phyloP scores from a whole-genome alignment of 2,888 invertebrate species.

The Eremobia ochroleuca region DNA sequence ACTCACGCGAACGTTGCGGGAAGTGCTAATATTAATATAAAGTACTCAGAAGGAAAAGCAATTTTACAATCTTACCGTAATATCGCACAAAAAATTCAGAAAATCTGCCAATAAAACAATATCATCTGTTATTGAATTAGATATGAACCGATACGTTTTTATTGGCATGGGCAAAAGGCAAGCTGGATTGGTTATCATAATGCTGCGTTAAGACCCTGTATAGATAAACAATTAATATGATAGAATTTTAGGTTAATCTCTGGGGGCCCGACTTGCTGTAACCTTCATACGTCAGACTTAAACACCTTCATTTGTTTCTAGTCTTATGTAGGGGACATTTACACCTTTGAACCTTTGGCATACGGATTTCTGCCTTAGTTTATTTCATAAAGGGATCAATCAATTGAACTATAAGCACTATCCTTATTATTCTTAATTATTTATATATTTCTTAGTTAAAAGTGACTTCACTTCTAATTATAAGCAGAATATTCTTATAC shows the following conservation, averaged over 20 bases:
- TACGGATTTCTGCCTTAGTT: background rate
- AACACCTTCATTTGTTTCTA: background rate
- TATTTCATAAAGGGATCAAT: background rate
- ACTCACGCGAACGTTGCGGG: background rate
- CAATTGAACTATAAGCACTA: no score
- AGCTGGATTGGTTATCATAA: slow-evolving; percentile 18
- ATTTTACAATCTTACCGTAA: background rate
- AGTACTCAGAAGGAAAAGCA: no score
- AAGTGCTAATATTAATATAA: background rate
- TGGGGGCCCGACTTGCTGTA: background rate
- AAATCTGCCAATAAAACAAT: slow-evolving; percentile 21
- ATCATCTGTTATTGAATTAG: slow-evolving; percentile 4
- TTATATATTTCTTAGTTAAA: background rate
- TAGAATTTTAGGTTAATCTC: background rate
- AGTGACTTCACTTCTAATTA: background rate
- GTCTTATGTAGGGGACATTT: background rate
- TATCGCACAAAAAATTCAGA: slow-evolving; percentile 6
- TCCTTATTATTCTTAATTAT: background rate
- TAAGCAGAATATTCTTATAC: background rate
- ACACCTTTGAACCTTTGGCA: background rate
- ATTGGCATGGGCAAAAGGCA: background rate
- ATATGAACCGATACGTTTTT: slow-evolving; percentile 8
- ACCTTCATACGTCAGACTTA: no score
- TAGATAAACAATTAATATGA: slow-evolving; percentile 11
- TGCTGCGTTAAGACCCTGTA: background rate